These are phyloP conservation scores for Drosophila kohkoa DNA, from an alignment of 1,140 invertebrate genomes.

Conservation along the genomic window DNA sequence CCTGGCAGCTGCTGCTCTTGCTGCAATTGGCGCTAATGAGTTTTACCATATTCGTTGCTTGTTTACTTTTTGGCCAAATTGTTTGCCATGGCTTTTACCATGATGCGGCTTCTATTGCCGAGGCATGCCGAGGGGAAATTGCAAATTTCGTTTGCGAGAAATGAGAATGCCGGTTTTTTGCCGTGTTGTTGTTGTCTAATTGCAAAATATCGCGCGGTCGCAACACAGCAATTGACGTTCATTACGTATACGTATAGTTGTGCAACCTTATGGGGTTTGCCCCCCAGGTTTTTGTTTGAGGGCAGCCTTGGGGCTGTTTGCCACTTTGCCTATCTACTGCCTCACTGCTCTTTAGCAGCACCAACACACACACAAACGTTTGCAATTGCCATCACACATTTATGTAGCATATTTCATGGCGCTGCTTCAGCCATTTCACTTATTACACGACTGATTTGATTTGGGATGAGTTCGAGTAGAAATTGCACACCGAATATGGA, in stretches of 20 bases:
- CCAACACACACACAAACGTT: constrained; percentile 3
- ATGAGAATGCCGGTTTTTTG: constrained; percentile 27
- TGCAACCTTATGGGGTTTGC: neutral
- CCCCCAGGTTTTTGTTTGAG: neutral
- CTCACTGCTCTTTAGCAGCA: neutral
- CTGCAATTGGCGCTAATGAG: constrained; percentile 74
- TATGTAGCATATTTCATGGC: constrained; percentile 14
- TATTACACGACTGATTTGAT: constrained; percentile 44
- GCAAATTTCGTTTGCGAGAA: constrained; percentile 17
- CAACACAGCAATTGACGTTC: constrained; percentile 67
- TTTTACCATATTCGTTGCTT: constrained; percentile 72
- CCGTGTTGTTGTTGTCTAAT: constrained; percentile 59
- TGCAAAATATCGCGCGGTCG: constrained; percentile 61
- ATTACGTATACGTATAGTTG: constrained; percentile 46
- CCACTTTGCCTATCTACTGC: neutral
- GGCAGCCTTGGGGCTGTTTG: neutral
- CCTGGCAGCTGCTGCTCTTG: constrained; percentile 25
- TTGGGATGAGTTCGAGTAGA: constrained; percentile 17
- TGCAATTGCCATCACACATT: constrained; percentile 31
- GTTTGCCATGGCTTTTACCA: constrained; percentile 55
- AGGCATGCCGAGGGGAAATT: neutral
- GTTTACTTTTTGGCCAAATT: constrained; percentile 53
- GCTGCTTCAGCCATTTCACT: constrained; percentile 3
- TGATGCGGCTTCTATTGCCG: constrained; percentile 11
- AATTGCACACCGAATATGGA: neutral